Conservation (phyloP, 2,113 vertebrate genomes). For the Anarrhichthys ocellatus region DNA sequence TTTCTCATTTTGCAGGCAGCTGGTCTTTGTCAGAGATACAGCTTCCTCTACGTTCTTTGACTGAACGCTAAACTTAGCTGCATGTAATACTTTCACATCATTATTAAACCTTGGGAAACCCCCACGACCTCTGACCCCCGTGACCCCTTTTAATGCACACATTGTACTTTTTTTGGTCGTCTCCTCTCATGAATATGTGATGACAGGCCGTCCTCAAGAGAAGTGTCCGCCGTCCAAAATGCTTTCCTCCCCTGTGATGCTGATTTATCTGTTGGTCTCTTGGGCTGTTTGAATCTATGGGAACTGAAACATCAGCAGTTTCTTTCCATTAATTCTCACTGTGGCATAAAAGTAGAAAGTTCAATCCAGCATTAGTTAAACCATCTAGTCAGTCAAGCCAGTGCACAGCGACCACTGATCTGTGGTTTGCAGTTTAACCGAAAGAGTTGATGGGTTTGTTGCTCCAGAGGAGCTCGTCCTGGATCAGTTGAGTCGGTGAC, state of each 20-base stretch:
- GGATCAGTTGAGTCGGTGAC: not conserved
- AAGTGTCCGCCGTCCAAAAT: slow-evolving; percentile 12
- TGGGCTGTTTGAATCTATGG: slow-evolving; percentile 47
- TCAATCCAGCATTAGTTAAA: not conserved
- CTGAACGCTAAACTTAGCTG: slow-evolving; percentile 3
- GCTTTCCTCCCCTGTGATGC: slow-evolving; percentile 22
- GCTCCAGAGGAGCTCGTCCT: not conserved
- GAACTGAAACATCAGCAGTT: slow-evolving; percentile 61
- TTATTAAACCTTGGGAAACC: slow-evolving; percentile 17
- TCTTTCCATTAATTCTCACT: slow-evolving; percentile 42
- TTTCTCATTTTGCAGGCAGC: not conserved
- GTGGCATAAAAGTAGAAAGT: not conserved
- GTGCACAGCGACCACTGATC: not conserved
- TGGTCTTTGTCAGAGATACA: not conserved
- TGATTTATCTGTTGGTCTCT: slow-evolving; percentile 29
- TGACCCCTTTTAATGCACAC: slow-evolving; percentile 38
- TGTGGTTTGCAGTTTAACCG: slow-evolving; percentile 2
- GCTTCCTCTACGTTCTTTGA: not conserved
- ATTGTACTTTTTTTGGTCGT: not conserved
- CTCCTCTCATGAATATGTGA: slow-evolving; percentile 39
- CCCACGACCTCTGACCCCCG: slow-evolving; percentile 3
- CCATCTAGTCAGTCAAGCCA: not conserved
- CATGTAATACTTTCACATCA: slow-evolving; percentile 14
- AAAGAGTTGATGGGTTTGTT: slow-evolving; percentile 1
- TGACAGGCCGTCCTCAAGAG: slow-evolving; percentile 36